phyloP scores from a whole-genome alignment of 2,797 vertebrate species.

The Onychomys arenicola region DNA sequence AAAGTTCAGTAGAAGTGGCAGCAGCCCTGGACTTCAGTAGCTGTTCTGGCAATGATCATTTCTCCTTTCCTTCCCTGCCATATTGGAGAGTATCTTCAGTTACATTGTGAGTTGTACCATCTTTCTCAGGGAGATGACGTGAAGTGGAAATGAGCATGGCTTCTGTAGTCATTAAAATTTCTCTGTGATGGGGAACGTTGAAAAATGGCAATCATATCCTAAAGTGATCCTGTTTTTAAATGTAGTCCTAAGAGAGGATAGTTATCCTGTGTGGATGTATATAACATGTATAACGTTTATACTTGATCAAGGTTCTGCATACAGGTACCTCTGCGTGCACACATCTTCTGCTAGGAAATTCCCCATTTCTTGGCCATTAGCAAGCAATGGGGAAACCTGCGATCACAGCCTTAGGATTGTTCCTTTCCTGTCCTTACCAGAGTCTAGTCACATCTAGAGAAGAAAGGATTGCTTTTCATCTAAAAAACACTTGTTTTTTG shows the following conservation, averaged over 20 bases:
- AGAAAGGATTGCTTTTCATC: constrained; percentile 10
- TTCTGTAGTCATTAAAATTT: constrained; percentile 25
- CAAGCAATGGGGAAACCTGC: constrained; percentile 4
- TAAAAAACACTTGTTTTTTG: constrained; percentile 12
- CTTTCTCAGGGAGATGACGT: constrained; percentile 21
- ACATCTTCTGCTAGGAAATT: neutral
- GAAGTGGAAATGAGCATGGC: neutral
- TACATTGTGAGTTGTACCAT: neutral
- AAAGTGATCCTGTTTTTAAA: constrained; percentile 50
- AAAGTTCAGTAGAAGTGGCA: neutral
- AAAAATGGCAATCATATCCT: constrained; percentile 37
- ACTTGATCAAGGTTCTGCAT: neutral
- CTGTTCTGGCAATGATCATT: neutral
- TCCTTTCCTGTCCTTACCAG: neutral
- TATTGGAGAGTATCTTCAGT: constrained; percentile 3
- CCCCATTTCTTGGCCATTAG: neutral
- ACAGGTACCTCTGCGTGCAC: neutral
- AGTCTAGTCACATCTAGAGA: neutral
- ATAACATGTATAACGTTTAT: constrained; percentile 18
- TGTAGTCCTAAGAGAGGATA: constrained; percentile 6
- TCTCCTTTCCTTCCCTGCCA: neutral
- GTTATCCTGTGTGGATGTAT: neutral
- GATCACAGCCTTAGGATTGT: neutral
- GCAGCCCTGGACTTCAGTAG: neutral
- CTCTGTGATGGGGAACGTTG: neutral